These are phyloP conservation scores for Eugnorisma glareosa DNA, from an alignment of 2,888 invertebrate genomes.

Conservation along the genomic window DNA sequence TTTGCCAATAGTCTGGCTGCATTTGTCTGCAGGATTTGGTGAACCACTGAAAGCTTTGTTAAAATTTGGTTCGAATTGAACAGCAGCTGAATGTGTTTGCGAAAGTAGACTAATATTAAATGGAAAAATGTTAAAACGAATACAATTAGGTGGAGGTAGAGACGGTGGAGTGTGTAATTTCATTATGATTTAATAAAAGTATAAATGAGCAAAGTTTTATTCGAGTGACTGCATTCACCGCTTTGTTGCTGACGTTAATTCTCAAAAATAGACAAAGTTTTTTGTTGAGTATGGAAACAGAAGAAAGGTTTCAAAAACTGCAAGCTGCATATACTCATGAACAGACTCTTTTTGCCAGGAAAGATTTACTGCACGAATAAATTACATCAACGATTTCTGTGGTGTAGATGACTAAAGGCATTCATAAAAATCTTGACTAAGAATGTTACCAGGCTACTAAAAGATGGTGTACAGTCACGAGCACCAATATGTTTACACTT, in stretches of 20 bases:
- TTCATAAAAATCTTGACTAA: slow-evolving; percentile 16
- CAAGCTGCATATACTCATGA: not conserved
- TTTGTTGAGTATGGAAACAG: not conserved
- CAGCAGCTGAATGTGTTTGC: slow-evolving; percentile 45
- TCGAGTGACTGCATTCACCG: not conserved
- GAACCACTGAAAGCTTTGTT: slow-evolving; percentile 63
- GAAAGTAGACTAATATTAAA: slow-evolving; percentile 41
- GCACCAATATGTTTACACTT: too few relatives aligned
- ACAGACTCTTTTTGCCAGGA: slow-evolving; percentile 9
- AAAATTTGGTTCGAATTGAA: slow-evolving; percentile 59
- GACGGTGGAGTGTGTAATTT: not conserved
- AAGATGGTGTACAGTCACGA: not conserved
- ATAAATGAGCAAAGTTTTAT: not conserved
- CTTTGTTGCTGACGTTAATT: slow-evolving; percentile 1
- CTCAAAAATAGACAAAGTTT: not conserved
- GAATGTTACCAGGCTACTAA: not conserved
- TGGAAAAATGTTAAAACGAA: slow-evolving; percentile 25
- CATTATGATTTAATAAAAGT: not conserved
- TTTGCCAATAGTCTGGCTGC: slow-evolving; percentile 68
- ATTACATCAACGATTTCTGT: slow-evolving; percentile 16
- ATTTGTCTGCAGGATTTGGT: slow-evolving; percentile 64
- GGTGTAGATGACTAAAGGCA: not conserved
- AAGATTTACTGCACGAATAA: slow-evolving; percentile 26
- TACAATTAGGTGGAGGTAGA: slow-evolving; percentile 2
- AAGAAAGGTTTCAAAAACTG: not conserved